phyloP scores from a whole-genome alignment of 2,113 vertebrate species.

The Cryptoleucopteryx plumbea region DNA sequence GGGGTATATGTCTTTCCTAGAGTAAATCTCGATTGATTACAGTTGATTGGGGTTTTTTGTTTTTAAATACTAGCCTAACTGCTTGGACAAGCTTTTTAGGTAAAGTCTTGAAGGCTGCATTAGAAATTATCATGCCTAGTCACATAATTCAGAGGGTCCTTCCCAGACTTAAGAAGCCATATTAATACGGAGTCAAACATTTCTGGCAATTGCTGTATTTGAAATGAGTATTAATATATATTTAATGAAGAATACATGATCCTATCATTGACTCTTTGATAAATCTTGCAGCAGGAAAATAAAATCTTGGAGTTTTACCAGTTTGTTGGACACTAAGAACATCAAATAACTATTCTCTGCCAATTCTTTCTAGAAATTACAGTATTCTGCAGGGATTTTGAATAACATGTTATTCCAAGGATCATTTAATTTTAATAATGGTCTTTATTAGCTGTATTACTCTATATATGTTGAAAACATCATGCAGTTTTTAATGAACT shows the following conservation, averaged over 20 bases:
- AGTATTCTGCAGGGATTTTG: neutral
- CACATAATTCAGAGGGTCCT: neutral
- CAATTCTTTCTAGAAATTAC: neutral
- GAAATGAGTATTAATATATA: neutral
- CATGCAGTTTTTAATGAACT: neutral
- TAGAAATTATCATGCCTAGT: neutral
- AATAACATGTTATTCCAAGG: neutral
- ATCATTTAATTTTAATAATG: conserved; percentile 13
- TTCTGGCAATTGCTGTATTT: neutral
- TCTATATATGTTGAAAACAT: neutral
- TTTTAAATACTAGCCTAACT: neutral
- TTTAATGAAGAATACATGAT: neutral
- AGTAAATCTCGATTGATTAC: neutral
- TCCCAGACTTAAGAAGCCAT: neutral
- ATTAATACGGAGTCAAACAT: neutral
- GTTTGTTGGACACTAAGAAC: neutral
- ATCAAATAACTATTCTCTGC: neutral
- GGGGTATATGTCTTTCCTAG: neutral
- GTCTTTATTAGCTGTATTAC: neutral
- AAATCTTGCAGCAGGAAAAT: neutral
- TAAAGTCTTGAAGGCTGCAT: neutral
- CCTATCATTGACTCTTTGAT: neutral
- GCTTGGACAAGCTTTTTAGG: neutral
- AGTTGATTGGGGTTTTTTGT: neutral
- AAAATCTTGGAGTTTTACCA: conserved; percentile 1